phyloP scores from a whole-genome alignment of 2,888 invertebrate species.

The Nipponacmea schrenckii region DNA sequence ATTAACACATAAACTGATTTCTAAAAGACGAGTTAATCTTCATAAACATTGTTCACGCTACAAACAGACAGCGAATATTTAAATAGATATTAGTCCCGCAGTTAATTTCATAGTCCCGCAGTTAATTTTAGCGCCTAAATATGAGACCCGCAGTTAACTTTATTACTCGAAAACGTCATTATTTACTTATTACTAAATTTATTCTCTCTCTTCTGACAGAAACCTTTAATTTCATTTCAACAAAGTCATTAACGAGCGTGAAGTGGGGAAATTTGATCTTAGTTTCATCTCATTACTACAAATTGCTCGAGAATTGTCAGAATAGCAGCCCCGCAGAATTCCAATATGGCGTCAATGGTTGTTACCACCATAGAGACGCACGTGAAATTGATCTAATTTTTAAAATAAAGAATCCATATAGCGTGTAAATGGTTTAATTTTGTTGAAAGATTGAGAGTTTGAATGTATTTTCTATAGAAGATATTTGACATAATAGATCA shows the following conservation, averaged over 20 bases:
- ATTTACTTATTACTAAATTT: slow-evolving; percentile 1
- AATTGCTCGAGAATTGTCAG: slow-evolving; percentile 5
- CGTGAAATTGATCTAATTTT: not conserved
- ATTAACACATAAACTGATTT: not conserved
- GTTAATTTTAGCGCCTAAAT: too few relatives aligned
- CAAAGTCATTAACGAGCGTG: slow-evolving; percentile 1
- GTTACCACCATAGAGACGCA: slow-evolving; percentile 1
- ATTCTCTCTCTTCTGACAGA: not conserved
- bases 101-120: not conserved
- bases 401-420: not conserved
- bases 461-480: not conserved
- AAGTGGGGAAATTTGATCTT: not conserved
- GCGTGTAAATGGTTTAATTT: not conserved
- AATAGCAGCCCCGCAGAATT: slow-evolving; percentile 3
- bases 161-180: not conserved
- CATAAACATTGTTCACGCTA: not conserved
- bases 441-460: not conserved
- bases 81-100: not conserved
- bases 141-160: not conserved
- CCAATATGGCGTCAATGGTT: slow-evolving; percentile 4
- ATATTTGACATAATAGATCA: not conserved
- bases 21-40: not conserved
- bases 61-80: not conserved
- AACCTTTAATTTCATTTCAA: slow-evolving; percentile 6
- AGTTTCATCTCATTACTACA: slow-evolving; percentile 4